Base-by-base conservation (phyloP, 2,888 invertebrate species). In the Ametastegia equiseti region DNA sequence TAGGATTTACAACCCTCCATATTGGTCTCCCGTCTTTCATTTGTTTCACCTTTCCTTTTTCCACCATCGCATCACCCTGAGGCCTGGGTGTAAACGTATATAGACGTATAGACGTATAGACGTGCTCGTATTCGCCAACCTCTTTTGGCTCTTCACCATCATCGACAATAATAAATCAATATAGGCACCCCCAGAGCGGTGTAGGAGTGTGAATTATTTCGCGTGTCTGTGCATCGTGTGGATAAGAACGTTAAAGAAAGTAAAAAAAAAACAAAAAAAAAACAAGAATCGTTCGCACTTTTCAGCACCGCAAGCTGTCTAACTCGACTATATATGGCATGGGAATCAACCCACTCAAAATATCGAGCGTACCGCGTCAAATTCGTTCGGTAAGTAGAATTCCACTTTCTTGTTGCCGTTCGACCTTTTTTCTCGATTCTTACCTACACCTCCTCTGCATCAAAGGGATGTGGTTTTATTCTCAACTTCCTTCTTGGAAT, bases 1-100 rank as follows among this genome's bases (percentile, higher is more conserved):
- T 39, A 67, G 39, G 39, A 67, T 67, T 67, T 67, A 67, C 67
- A 67, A 67, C 67, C 67, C 67, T 67, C 67, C 39, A 67, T 67
- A 67, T 67, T 67, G 67, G 67, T 67, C 67, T 67, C 67, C 9
- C 67, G 67, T 39, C 67, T 67, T 67, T 36, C 67, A 39, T 67
- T 67, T 39, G 36, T 67, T 23, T 67, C 67, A 39, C 36, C 36
- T 39, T 67, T 67, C 65, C 19, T 19, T 39, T 67, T 67, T 39
- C 7, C 67, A 30, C 67, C 39, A 67, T 67, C 36, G 19, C 11
- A 9, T 19, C 19, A 19, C 19, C 67, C 39, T 67, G 23, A n/a
- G n/a, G n/a, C n/a, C n/a, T n/a, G n/a, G n/a, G n/a, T n/a, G n/a
- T n/a, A n/a, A n/a, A n/a, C n/a, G n/a, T n/a, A n/a, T n/a, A n/a